Base-by-base conservation (phyloP, 2,113 vertebrate genomes). In the Zonotrichia leucophrys region DNA sequence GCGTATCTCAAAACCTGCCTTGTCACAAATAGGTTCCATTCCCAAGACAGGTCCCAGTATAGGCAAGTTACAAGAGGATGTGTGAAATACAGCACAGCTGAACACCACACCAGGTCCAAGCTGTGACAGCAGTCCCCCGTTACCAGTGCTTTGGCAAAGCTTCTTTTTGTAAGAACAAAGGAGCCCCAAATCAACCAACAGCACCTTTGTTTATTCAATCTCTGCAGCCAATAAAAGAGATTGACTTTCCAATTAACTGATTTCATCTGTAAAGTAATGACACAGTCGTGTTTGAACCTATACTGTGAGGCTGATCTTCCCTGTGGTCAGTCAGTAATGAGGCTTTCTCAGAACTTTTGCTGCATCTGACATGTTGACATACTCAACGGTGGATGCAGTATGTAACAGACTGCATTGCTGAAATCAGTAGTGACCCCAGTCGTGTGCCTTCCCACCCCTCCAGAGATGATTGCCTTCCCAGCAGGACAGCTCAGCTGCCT, bases 401-500 rank as follows among this genome's bases (percentile, higher is more conserved):
- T 37, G 37, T 37, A 37, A 9, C 37, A 93, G 60, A 39, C 7
- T 3, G 83, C 64, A 31, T 4, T 94, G 73, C 80, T 89, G 89
- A 89, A 88, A 47, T 24, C 35, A 22, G 79, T 77, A 23, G 21
- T 81, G 79, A 85, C 68, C 95, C 73, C 86, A 37, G 64, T 2
- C 77, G 88, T 30, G 22, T 79, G 92, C 42, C 33, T 58, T 83
- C 68, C 74, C 67, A 80, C 19, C 78, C 74, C 41, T 72, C n/a
- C 19, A 10, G 87, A 87, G 82, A 68, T 17, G 63, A 75, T 3
- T 85, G 66, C 52, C 64, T 73, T 82, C 92, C 79, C 72, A 86
- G 79, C 72, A 88, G 76, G 64, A 93, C 83, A 90, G 83, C 90
- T 95, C 92, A 95, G 66, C 94, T 74, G 52, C 63, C 59, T 70